Percentiles rank a stretch among this genome's conserved stretches.
Evolutionary conservation across 2,888 invertebrate species (phyloP).

Genomic region (Hydroisotoma schaefferi): DNA sequence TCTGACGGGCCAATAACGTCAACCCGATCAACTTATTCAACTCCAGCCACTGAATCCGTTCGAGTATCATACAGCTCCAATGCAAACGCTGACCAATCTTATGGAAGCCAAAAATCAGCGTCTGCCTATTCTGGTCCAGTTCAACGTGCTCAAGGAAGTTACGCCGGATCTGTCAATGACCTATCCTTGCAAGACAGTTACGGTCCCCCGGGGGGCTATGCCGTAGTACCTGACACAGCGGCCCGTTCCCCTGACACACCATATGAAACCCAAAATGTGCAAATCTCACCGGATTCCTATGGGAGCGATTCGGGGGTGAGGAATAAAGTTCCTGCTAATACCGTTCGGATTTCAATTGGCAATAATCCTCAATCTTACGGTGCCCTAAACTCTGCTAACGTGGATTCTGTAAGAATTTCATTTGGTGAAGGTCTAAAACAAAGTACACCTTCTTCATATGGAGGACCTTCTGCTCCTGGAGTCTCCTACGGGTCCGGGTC

Average conservation of each 20-base stretch:
- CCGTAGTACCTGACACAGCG: too few species aligned
- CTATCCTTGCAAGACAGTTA: too few species aligned
- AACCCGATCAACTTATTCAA: background rate
- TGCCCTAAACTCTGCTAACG: too few species aligned
- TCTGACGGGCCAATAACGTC: too few species aligned
- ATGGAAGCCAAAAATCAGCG: background rate
- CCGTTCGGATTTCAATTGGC: conserved; percentile 1
- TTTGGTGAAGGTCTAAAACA: background rate
- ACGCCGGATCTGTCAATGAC: background rate
- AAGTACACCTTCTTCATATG: background rate
- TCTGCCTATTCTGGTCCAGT: conserved; percentile 1
- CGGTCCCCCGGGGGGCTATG: too few species aligned
- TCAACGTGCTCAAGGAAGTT: background rate
- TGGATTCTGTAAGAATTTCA: background rate
- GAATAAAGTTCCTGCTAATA: conserved; percentile 2
- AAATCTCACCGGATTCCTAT: background rate
- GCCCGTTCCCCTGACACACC: background rate
- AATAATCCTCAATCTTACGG: background rate
- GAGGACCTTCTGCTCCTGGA: background rate
- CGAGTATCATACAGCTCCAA: background rate
- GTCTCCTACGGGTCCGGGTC: background rate
- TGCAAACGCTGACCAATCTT: background rate
- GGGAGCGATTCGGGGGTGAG: too few species aligned
- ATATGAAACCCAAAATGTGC: background rate
- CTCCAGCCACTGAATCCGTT: conserved; percentile 1